Evolutionary conservation across 2,888 invertebrate genomes (phyloP).

Genomic region (Diarsia dahlii): DNA sequence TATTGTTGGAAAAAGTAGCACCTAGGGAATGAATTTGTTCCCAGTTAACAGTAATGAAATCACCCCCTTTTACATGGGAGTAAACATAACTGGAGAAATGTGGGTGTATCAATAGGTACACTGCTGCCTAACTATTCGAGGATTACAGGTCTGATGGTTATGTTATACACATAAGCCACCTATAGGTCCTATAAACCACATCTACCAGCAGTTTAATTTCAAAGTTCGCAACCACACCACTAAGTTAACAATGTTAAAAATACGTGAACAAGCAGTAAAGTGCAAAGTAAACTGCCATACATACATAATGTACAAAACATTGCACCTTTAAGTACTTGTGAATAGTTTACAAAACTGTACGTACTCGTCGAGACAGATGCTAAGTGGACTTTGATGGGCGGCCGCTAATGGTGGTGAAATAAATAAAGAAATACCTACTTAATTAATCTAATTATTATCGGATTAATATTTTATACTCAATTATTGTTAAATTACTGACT

Average conservation of each 20-base stretch:
- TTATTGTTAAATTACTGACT: no score
- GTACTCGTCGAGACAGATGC: constrained; percentile 70
- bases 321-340: constrained; percentile 61
- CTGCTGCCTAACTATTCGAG: no score
- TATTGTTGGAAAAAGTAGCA: no score
- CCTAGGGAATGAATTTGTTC: no score
- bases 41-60: no score
- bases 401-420: constrained; percentile 62
- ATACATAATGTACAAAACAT: constrained; percentile 25
- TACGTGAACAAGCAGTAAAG: constrained; percentile 2
- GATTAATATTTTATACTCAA: no score
- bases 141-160: no score
- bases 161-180: background rate
- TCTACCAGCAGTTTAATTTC: background rate
- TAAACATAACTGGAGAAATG: no score
- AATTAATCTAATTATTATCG: no score
- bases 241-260: constrained; percentile 6
- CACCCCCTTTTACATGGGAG: no score
- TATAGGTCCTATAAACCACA: background rate
- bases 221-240: background rate
- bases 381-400: constrained; percentile 74
- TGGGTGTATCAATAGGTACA: no score
- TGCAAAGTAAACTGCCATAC: constrained; percentile 22
- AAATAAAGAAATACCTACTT: no score
- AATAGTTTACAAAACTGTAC: constrained; percentile 75